Evolutionary conservation across 2,797 vertebrate species (phyloP), one percentile per base, ranked within the genome.

Genomic region (Lithobates pipiens): DNA sequence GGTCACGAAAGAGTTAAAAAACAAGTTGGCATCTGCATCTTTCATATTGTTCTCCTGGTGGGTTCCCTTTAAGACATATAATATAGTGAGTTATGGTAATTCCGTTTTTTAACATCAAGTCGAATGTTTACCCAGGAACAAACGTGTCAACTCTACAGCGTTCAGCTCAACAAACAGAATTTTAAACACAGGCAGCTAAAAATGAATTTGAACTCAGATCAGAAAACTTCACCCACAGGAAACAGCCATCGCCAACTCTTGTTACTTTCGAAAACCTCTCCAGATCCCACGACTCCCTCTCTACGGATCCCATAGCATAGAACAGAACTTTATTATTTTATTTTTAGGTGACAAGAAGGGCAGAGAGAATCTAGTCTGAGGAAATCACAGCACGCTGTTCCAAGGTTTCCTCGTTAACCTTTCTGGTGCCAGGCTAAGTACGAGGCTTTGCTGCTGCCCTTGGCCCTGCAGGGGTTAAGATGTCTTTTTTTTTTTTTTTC

Each of bases 401-500:
- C 23, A 77, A 57, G 54, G 34, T 13, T 71, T 18, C 74, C 21
- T 18, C 5, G 32, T 85, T 85, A 79, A 80, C 77, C 69, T 25
- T 39, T 67, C 25, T 5, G 29, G 16, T 50, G 76, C 83, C 69
- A 74, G 34, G 34, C 3, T 27, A 23, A 0, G n/a, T n/a, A n/a
- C 4, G n/a, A 9, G 15, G 44, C 29, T 15, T 2, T 2, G 29
- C 63, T 27, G 25, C 42, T 50, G 34, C 42, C 54, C 10, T 21
- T 46, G 78, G 73, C 65, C 32, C 34, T 46, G 27, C 6, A 73
- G 16, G 32, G 76, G 85, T 86, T 82, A 86, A 80, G 34, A 65
- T 57, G 65, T 9, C 63, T 32, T 76, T 39, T 39, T 39, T 39
- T 39, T 36, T 34, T 29, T 29, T 32, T 32, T 16, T 2, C 36